Base-by-base conservation (phyloP, 2,888 invertebrate species). In the Dolichopus griseipennis region DNA sequence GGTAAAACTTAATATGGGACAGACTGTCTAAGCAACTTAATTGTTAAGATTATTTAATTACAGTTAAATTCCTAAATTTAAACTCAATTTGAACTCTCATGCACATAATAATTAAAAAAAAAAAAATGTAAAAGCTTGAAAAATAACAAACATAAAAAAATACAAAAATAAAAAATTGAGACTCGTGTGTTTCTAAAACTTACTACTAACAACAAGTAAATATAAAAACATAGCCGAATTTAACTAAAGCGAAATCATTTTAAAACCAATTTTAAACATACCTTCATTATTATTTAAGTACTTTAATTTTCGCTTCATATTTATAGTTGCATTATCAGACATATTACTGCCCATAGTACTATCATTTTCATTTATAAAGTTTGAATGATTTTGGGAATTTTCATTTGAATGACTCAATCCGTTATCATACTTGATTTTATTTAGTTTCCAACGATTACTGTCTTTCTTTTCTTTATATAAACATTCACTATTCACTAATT, bases 381-480 rank as follows among this genome's bases (percentile, higher is more conserved):
- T 62, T 22, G 22, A 62, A 21, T 62, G 18, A 10, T 22, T 62
- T 62, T 22, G 22, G 20, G 62, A 62, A 22, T 22, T 22, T 62
- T 22, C 21, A 22, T 62, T 62, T 22, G 62, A 22, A 22, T 62
- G 20, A 62, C 20, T 22, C 21, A 22, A 20, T 62, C 22, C 21
- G 2, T n/a, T 34, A 37, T 64, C 64, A 64, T 20, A 20, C 20
- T 34, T 34, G 18, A 3, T 20, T 8, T 33, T 20, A 37, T 34
- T 20, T 52, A 15, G 18, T 64, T 64, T 37, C 20, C 33, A 20
- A 8, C 37, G 33, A n/a, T 37, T 33, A 20, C 64, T 34, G n/a
- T 34, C 64, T 33, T 37, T 33, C 2, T 33, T 64, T 37, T 64
- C 64, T 37, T 37, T 64, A 34, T 34, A 37, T 64, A 64, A 37